These are phyloP conservation scores for Catharus bicknelli DNA, from an alignment of 2,113 vertebrate genomes.

Conservation along the genomic window DNA sequence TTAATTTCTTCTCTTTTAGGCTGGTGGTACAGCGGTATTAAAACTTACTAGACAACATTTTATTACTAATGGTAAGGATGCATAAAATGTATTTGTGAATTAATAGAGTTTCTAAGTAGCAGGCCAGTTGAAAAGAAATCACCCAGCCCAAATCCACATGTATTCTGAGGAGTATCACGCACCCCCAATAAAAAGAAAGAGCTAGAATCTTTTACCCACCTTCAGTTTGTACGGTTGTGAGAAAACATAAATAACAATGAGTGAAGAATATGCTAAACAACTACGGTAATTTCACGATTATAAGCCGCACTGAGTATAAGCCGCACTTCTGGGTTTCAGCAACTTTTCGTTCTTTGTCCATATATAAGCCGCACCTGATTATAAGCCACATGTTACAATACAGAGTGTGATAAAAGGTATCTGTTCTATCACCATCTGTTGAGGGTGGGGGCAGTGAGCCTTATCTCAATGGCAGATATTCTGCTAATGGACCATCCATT, in stretches of 20 bases:
- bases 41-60: background rate
- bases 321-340: too few relatives aligned
- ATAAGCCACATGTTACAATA: too few relatives aligned
- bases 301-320: too few relatives aligned
- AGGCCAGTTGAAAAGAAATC: background rate
- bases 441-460: too few relatives aligned
- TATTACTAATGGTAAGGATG: background rate
- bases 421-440: too few relatives aligned
- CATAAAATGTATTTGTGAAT: background rate
- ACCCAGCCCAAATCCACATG: background rate
- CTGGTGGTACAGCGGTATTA: background rate
- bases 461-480: too few relatives aligned
- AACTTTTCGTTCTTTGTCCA: too few relatives aligned
- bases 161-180: background rate
- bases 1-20: slow-evolving; percentile 19
- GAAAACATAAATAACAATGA: background rate
- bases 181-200: background rate
- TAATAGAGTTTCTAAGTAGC: background rate
- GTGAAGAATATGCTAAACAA: background rate
- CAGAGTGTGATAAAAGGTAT: too few relatives aligned
- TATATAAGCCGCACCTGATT: too few relatives aligned
- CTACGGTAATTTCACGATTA: background rate
- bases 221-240: background rate
- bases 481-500: too few relatives aligned
- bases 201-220: background rate